Conservation (phyloP, 2,797 vertebrate genomes). For the Falco naumanni region DNA sequence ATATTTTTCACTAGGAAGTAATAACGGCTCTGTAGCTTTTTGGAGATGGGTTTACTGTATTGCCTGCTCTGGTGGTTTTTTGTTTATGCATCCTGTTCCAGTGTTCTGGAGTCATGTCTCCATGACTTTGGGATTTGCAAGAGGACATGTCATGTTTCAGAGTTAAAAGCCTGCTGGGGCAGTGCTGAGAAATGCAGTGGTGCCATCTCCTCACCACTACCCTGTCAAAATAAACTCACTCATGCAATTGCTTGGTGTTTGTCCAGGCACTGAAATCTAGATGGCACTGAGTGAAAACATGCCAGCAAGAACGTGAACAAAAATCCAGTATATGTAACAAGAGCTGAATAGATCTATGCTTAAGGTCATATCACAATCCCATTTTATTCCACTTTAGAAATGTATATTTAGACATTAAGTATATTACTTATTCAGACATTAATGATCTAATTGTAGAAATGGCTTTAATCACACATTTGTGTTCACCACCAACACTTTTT, state of each 20-base stretch:
- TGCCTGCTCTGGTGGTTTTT: neutral
- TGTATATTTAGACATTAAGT: neutral
- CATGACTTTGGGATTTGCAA: neutral
- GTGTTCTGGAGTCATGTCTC: neutral
- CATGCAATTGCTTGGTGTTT: neutral
- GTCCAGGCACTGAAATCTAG: neutral
- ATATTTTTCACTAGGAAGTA: neutral
- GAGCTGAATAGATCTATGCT: neutral
- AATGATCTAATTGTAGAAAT: neutral
- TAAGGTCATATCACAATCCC: neutral
- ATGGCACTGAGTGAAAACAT: neutral
- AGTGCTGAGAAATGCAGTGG: neutral
- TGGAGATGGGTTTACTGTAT: neutral
- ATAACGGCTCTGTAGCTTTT: neutral
- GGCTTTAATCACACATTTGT: neutral
- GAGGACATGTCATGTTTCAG: neutral
- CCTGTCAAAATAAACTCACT: neutral
- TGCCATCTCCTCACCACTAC: neutral
- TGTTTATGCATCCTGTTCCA: neutral
- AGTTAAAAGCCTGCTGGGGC: neutral
- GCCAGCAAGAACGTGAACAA: neutral
- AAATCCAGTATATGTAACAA: neutral
- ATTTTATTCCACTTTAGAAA: neutral
- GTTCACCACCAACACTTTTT: neutral
- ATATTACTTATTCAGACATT: neutral